Conservation (phyloP, 2,113 vertebrate species). For the Anolis sagrei region DNA sequence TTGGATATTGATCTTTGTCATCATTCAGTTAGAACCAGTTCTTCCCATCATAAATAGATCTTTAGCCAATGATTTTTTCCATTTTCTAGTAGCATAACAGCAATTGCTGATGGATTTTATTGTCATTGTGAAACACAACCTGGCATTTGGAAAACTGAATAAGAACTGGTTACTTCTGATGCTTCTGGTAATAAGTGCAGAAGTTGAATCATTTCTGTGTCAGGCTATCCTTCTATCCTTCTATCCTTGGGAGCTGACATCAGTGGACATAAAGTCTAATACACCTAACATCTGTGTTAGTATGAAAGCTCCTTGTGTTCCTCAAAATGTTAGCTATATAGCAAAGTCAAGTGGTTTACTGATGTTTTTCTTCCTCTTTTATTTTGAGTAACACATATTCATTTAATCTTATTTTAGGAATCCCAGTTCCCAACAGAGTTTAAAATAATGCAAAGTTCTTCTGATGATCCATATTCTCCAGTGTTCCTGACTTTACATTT, state of each 20-base stretch:
- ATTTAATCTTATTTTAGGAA: not conserved
- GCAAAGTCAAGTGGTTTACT: not conserved
- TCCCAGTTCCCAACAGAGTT: not conserved
- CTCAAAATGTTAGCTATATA: not conserved
- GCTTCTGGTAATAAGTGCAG: not conserved
- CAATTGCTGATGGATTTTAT: conserved; percentile 8
- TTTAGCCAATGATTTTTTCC: conserved; percentile 35
- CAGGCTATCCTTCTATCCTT: no score
- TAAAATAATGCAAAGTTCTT: not conserved
- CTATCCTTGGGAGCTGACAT: no score
- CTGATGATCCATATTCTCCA: not conserved
- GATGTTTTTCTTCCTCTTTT: not conserved
- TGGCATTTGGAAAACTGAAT: not conserved
- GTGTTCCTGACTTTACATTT: not conserved
- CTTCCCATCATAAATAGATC: conserved; percentile 24
- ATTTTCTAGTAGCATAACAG: conserved; percentile 22
- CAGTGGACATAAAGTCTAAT: no score
- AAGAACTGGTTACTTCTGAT: not conserved
- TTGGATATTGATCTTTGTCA: not conserved
- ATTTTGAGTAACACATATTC: not conserved
- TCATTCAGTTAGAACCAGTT: not conserved
- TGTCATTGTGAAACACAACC: not conserved
- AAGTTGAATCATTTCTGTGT: no score
- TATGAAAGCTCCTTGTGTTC: not conserved
- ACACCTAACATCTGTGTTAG: not conserved